A percentile compares a stretch with the other conserved stretches of the same genome.
Evolutionary conservation across 2,113 vertebrate genomes (phyloP).

Genomic region (Tretioscincus oriximinensis): DNA sequence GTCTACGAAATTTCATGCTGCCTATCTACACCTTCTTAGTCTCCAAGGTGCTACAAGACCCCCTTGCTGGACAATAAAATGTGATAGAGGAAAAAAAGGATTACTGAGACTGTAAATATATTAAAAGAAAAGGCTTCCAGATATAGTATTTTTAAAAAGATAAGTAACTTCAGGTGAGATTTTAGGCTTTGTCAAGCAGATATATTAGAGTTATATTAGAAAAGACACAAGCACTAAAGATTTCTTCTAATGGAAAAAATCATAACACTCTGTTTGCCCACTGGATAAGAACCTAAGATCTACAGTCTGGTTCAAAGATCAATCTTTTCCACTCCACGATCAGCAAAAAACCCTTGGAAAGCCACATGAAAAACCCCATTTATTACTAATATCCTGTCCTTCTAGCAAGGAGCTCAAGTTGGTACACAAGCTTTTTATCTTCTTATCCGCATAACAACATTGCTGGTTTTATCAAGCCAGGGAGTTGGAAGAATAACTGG

Average conservation of each 20-base stretch:
- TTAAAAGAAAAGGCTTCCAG: conserved; percentile 22
- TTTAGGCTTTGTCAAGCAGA: neutral
- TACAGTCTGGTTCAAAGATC: neutral
- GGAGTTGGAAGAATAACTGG: no score
- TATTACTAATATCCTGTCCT: no score
- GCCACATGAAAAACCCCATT: neutral
- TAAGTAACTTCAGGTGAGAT: neutral
- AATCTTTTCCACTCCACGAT: neutral
- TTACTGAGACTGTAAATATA: neutral
- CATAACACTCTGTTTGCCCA: neutral
- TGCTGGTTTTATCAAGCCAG: no score
- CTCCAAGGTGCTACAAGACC: no score
- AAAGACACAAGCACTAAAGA: neutral
- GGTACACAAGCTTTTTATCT: no score
- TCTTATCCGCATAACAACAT: no score
- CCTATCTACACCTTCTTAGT: no score
- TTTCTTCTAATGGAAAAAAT: neutral
- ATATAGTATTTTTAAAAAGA: conserved; percentile 11
- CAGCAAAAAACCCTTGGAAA: neutral
- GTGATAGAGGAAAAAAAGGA: neutral
- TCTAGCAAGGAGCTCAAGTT: no score
- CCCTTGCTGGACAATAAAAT: no score
- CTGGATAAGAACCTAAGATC: neutral
- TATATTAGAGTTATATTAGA: neutral
- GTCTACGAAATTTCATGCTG: no score